Conservation (phyloP, 2,797 vertebrate species). For the Dromococcyx pavoninus region DNA sequence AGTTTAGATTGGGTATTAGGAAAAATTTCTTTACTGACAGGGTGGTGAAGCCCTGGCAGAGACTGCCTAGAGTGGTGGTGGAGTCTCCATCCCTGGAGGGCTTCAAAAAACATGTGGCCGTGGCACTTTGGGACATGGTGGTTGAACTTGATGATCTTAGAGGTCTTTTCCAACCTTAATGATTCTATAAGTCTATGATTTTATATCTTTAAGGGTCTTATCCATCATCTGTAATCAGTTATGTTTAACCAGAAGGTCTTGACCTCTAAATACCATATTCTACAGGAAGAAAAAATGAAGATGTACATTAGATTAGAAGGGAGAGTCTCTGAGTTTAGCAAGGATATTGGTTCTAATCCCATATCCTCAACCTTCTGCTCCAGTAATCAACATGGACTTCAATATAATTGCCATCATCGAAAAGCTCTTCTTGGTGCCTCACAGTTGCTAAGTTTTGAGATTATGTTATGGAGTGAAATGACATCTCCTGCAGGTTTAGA, state of each 20-base stretch:
- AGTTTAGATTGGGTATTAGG: no score
- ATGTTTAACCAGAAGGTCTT: background rate
- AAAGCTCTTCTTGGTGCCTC: background rate
- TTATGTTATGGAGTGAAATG: background rate
- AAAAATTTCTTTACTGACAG: no score
- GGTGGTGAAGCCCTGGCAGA: no score
- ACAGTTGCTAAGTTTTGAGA: accelerated
- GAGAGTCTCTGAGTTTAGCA: background rate
- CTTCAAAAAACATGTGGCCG: no score
- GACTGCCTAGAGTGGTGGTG: no score
- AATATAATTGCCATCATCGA: background rate
- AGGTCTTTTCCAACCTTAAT: no score
- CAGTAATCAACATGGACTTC: background rate
- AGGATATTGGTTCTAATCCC: background rate
- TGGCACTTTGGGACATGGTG: no score
- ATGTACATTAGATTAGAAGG: background rate
- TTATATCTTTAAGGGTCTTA: background rate
- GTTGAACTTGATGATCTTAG: no score
- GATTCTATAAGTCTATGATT: no score
- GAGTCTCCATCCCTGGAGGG: no score
- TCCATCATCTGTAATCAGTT: background rate
- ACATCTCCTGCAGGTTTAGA: background rate
- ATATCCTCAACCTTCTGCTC: background rate
- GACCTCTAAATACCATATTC: background rate
- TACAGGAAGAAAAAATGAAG: background rate